Evolutionary conservation across 2,113 vertebrate genomes (phyloP).

Genomic region (Oryzias woworae): DNA sequence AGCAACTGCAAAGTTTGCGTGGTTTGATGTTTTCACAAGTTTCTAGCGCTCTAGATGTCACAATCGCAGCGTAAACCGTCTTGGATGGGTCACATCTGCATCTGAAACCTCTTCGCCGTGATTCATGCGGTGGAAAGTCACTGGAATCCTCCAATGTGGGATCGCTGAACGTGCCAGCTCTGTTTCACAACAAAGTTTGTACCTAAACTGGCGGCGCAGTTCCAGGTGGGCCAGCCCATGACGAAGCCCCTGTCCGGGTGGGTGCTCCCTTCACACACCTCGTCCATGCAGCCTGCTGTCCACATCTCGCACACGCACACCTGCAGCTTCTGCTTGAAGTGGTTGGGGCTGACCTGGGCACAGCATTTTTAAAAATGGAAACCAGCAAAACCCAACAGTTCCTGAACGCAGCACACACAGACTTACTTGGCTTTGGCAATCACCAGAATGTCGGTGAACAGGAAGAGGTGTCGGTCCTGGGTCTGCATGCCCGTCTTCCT

Average conservation of each 20-base stretch:
- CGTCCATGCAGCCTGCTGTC: constrained; percentile 89
- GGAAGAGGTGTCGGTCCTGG: constrained; percentile 74
- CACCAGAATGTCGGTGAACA: constrained; percentile 68
- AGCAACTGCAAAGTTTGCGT: no score
- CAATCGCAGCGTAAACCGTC: no score
- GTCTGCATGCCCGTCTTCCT: constrained; percentile 74
- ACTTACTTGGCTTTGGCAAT: constrained; percentile 73
- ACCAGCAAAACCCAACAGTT: background rate
- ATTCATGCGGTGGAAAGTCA: no score
- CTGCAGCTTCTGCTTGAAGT: constrained; percentile 87
- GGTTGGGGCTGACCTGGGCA: constrained; percentile 67
- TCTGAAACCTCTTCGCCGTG: no score
- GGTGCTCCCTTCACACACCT: constrained; percentile 91
- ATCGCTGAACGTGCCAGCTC: background rate
- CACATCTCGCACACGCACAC: constrained; percentile 89
- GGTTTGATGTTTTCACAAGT: no score
- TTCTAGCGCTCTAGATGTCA: no score
- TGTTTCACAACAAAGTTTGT: background rate
- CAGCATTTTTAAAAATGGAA: background rate
- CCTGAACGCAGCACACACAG: background rate
- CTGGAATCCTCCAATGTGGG: no score
- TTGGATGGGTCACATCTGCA: no score
- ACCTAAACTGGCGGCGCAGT: constrained; percentile 95
- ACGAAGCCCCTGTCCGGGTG: constrained; percentile 87
- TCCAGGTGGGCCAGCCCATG: constrained; percentile 94